Percentiles rank a stretch among this genome's conserved stretches.
These are phyloP conservation scores for Netelia melanura DNA, from an alignment of 2,888 invertebrate species.

Conservation along the genomic window DNA sequence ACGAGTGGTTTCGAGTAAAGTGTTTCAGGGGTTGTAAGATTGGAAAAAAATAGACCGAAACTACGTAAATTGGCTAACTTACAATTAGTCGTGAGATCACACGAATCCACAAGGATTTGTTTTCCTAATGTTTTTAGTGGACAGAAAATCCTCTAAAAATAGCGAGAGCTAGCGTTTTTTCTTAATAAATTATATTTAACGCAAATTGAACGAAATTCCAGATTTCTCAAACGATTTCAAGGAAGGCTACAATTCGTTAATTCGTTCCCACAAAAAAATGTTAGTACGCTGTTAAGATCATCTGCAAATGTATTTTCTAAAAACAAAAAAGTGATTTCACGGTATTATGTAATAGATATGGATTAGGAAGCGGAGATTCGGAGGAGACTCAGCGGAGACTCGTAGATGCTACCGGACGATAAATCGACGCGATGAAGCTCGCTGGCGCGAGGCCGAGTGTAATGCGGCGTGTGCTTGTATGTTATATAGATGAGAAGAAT, in stretches of 20 bases:
- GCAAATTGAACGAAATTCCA: too few species aligned
- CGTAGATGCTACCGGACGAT: conserved; percentile 70
- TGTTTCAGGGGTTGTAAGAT: conserved; percentile 64
- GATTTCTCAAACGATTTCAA: too few species aligned
- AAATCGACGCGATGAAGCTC: conserved; percentile 71
- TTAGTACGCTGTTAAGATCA: too few species aligned
- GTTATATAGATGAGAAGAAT: conserved; percentile 41
- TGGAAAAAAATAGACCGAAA: conserved; percentile 45
- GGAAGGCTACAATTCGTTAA: too few species aligned
- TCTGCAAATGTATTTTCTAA: background rate
- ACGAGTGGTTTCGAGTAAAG: conserved; percentile 54
- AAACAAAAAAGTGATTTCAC: background rate
- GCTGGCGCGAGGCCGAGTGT: conserved; percentile 66
- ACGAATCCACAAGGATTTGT: conserved; percentile 71
- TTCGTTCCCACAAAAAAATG: too few species aligned
- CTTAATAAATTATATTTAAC: too few species aligned
- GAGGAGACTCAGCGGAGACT: conserved; percentile 59
- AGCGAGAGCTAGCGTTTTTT: too few species aligned
- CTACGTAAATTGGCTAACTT: conserved; percentile 80
- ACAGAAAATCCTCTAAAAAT: too few species aligned
- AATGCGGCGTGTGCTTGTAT: conserved; percentile 65
- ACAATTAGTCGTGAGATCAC: conserved; percentile 70
- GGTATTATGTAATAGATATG: conserved; percentile 15
- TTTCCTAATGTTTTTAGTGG: background rate
- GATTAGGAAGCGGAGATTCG: conserved; percentile 32